Base-by-base conservation (phyloP, 2,113 vertebrate species). In the Mesocricetus auratus region DNA sequence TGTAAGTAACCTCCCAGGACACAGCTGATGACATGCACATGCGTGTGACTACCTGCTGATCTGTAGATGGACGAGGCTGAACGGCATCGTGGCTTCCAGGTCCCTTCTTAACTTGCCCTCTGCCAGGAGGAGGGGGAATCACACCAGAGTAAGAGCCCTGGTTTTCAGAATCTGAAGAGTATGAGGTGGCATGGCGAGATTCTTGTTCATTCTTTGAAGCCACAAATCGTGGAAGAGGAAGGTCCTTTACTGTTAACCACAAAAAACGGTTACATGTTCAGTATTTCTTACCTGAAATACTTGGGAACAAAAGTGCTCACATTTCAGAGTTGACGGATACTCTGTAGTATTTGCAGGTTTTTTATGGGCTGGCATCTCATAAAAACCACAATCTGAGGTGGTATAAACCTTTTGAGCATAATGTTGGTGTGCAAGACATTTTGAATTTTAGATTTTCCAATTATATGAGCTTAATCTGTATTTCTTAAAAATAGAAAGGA, bases 191-290 rank as follows among this genome's bases (percentile, higher is more conserved):
- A 56, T 99, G 99, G 96, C 99, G 99, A 79, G 99, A 98, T 96
- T 99, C 99, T 68, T 99, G 99, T 94, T 99, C 99, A 53, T 99
- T 99, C 98, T 99, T 99, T 96, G 99, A 99, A 96, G 99, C 99
- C 94, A 99, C 98, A 93, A 99, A 99, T 98, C 99, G 98, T 95
- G 99, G 99, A 98, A 99, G 98, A 78, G 99, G 99, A 96, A 99
- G 99, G 97, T 99, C 99, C 97, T 99, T 99, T 94, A 99, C 99
- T 99, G 98, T 97, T 85, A 95, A 98, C 88, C 66, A 89, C 66
- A 93, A 73, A 17, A 97, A 96, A 91, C 26, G 75, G 91, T 81
- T 39, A 71, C 21, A 81, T 13, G 19, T 19, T 95, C 42, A 95
- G 24, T 73, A 71, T 77, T 60, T 45, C 50, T 87, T 81, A 87